Evolutionary conservation across 2,888 invertebrate genomes (phyloP).

Genomic region (Eucera pruinosa): DNA sequence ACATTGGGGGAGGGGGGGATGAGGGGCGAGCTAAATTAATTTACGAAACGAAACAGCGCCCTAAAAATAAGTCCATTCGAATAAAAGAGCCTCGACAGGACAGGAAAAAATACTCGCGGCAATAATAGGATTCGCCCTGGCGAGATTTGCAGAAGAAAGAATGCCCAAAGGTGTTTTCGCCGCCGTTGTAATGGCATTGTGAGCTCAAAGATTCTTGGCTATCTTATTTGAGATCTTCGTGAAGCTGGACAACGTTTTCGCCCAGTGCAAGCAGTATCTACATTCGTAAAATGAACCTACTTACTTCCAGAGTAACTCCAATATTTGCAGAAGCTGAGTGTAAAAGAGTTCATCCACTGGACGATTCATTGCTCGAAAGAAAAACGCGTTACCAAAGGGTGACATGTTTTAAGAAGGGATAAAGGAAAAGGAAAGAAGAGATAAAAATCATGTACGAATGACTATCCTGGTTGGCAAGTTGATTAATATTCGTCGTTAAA

Average conservation of each 20-base stretch:
- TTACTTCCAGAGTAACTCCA: conserved; percentile 44
- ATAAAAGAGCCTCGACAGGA: not conserved
- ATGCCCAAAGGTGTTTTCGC: conserved; percentile 43
- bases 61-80: conserved; percentile 7
- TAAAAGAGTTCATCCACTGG: conserved; percentile 3
- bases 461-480: conserved; percentile 26
- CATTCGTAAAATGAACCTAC: conserved; percentile 38
- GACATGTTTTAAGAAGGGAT: not conserved
- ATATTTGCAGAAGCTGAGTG: conserved; percentile 40
- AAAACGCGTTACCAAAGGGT: conserved; percentile 45
- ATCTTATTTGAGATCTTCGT: conserved; percentile 57
- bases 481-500: conserved; percentile 52
- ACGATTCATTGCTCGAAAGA: conserved; percentile 1
- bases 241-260: conserved; percentile 45
- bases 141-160: conserved; percentile 17
- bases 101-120: conserved; percentile 4
- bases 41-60: conserved; percentile 29
- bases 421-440: not conserved
- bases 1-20: not conserved
- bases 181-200: conserved; percentile 55
- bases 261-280: conserved; percentile 2
- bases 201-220: conserved; percentile 32
- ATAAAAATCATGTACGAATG: conserved; percentile 24
- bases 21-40: conserved; percentile 49
- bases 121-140: conserved; percentile 44